Conservation (phyloP, 2,888 invertebrate genomes). For the Cantharis lateralis region DNA sequence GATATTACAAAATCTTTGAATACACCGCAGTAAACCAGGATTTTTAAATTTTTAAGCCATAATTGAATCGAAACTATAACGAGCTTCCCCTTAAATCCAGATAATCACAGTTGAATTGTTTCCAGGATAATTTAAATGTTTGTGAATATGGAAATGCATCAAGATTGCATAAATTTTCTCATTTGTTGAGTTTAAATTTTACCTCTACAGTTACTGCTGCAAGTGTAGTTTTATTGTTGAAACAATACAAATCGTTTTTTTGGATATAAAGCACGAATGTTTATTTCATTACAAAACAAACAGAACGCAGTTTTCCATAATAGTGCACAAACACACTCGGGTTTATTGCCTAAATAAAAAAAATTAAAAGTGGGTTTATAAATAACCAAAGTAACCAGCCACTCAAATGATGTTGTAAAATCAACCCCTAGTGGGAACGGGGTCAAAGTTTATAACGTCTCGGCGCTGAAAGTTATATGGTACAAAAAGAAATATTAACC, state of each 20-base stretch:
- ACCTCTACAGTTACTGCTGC: neutral
- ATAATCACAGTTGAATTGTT: constrained; percentile 4
- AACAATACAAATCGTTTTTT: neutral
- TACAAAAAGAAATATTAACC: constrained; percentile 14
- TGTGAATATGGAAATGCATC: constrained; percentile 29
- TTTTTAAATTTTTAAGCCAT: neutral
- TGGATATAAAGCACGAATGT: neutral
- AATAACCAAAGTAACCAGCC: neutral
- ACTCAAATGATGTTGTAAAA: neutral
- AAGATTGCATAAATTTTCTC: constrained; percentile 26
- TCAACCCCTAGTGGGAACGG: neutral
- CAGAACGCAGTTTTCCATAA: constrained; percentile 2
- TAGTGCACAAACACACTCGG: neutral
- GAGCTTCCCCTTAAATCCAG: neutral
- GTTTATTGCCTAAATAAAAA: neutral
- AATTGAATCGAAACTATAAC: neutral
- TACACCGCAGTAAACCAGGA: neutral
- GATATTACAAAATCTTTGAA: neutral
- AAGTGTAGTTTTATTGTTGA: neutral
- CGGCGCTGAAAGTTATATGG: constrained; percentile 21
- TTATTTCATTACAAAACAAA: neutral
- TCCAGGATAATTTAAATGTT: constrained; percentile 15
- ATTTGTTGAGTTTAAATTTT: neutral
- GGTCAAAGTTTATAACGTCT: constrained; percentile 2
- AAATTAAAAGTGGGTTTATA: neutral